These are phyloP conservation scores for Clitarchus hookeri DNA, from an alignment of 2,888 invertebrate species.

Conservation along the genomic window DNA sequence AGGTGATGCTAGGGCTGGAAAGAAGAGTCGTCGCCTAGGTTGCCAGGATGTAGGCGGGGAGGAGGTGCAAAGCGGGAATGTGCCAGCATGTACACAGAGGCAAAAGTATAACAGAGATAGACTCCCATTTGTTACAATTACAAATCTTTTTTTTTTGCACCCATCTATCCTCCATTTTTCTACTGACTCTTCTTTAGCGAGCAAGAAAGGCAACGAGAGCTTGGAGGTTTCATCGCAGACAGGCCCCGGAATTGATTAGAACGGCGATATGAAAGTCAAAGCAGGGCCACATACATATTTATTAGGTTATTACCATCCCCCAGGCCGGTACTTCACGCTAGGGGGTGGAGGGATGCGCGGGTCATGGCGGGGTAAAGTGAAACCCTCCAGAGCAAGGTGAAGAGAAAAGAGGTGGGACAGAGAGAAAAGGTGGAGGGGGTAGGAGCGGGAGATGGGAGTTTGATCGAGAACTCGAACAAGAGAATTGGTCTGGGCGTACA, in stretches of 20 bases:
- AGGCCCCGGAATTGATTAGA: conserved; percentile 14
- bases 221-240: conserved; percentile 9
- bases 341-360: background rate
- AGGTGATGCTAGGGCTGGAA: conserved; percentile 6
- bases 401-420: background rate
- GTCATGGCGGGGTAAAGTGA: conserved; percentile 2
- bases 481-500: conserved; percentile 10
- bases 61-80: background rate
- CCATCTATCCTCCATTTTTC: background rate
- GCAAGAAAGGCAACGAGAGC: background rate
- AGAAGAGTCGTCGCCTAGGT: background rate
- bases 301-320: conserved; percentile 14
- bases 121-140: conserved; percentile 10
- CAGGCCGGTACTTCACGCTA: background rate
- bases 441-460: background rate
- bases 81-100: background rate
- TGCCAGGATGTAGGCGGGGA: background rate
- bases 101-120: background rate
- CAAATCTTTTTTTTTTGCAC: background rate
- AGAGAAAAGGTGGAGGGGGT: background rate
- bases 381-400: background rate
- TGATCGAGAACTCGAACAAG: conserved; percentile 9
- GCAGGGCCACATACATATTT: conserved; percentile 6
- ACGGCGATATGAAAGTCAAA: conserved; percentile 14
- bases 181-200: background rate